Evolutionary conservation across 2,888 invertebrate species (phyloP), one percentile per base, ranked within the genome.

Genomic region (Polyommatus iphigenia): DNA sequence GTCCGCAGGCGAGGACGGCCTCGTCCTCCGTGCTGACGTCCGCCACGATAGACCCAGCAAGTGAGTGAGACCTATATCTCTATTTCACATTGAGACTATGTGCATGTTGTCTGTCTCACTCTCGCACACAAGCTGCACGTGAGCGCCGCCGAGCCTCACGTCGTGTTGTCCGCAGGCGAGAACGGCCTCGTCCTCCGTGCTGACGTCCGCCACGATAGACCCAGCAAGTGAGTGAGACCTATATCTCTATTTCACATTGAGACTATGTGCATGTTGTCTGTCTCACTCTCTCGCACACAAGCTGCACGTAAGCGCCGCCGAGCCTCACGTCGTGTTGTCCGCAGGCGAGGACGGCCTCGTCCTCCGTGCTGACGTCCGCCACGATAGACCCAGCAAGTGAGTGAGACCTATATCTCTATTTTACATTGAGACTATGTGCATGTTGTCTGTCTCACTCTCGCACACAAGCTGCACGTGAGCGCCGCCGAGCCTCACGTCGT

Each of bases 21-120:
- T 2, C n/a, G 96, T 98, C 10, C 95, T 96, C 85, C 96, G 96
- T 84, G 96, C 97, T 81, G 99, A 99, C 93, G 95, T 99, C 79
- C 95, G 99, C 75, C 95, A 96, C 80, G 95, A 95, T 67, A 96
- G 95, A 85, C 95, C 96, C n/a, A 80, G 84, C 80, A 89, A 87
- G 95, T 87, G 71, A 79, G 81, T 50, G 46, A 3, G 8, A n/a
- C 59, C 41, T 41, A 10, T 41, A 41, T 0, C 0, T 8, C 8
- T 41, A 1, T 10, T 41, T 41, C 10, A 41, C 10, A 41, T 41
- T 41, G 41, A 10, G 18, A 54, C 54, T 18, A 54, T 54, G 18
- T 8, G 24, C 24, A 24, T 24, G 24, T 2, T 24, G 24, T 24
- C 24, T 24, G 24, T 24, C 24, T 24, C 24, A 24, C 24, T 24